Conservation (phyloP, 1,140 invertebrate species). For the Zaprionus taronus region DNA sequence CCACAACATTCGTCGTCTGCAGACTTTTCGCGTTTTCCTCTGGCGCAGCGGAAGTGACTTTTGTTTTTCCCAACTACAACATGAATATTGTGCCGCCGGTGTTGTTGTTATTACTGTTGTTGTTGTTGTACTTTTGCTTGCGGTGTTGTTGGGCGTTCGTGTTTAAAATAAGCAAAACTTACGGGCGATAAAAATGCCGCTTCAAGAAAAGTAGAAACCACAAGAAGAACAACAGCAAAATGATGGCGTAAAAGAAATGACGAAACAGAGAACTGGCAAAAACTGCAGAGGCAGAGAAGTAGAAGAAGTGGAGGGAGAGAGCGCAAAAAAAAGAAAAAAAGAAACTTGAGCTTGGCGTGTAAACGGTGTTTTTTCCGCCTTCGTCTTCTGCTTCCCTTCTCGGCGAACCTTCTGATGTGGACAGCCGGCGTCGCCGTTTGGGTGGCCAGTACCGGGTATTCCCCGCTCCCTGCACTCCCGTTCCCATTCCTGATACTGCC, state of each 20-base stretch:
- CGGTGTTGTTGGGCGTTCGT: constrained; percentile 54
- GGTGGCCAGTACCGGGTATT: constrained; percentile 57
- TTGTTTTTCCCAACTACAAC: constrained; percentile 65
- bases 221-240: constrained; percentile 48
- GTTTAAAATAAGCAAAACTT: constrained; percentile 81
- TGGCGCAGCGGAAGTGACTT: constrained; percentile 78
- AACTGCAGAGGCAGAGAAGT: constrained; percentile 37
- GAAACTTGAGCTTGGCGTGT: constrained; percentile 70
- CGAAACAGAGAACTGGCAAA: constrained; percentile 60
- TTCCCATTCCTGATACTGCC: background rate
- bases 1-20: constrained; percentile 44
- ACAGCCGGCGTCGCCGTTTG: constrained; percentile 58
- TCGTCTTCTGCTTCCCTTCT: constrained; percentile 31
- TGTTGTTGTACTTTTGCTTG: constrained; percentile 21
- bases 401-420: constrained; percentile 59
- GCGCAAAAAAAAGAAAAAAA: constrained; percentile 40
- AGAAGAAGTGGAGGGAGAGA: constrained; percentile 30
- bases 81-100: constrained; percentile 77
- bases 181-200: constrained; percentile 75
- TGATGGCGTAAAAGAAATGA: constrained; percentile 62
- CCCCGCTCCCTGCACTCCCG: constrained; percentile 2
- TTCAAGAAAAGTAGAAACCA: constrained; percentile 56
- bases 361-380: constrained; percentile 71
- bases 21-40: constrained; percentile 80
- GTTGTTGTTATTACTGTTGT: constrained; percentile 54